Evolutionary conservation across 2,888 invertebrate species (phyloP).

Genomic region (Sphaerophoria rueppellii): DNA sequence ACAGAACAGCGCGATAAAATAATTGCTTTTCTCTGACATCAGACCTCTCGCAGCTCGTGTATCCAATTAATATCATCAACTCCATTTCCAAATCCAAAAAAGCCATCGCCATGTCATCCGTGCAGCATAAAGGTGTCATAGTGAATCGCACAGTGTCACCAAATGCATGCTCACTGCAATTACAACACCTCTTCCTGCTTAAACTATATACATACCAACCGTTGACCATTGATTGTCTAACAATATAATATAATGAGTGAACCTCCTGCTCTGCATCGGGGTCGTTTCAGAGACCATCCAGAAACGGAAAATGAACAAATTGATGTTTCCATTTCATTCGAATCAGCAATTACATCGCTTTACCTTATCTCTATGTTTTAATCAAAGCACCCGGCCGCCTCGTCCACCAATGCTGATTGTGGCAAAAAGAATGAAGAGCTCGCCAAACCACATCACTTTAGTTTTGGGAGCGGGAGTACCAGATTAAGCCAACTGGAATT

Average conservation of each 20-base stretch:
- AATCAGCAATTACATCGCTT: conserved; percentile 62
- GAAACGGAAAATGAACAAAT: conserved; percentile 61
- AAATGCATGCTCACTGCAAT: no score
- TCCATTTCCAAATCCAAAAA: no score
- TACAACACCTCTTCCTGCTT: not conserved
- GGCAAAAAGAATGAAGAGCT: conserved; percentile 32
- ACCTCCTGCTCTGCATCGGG: not conserved
- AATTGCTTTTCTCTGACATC: conserved; percentile 16
- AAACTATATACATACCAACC: conserved; percentile 2
- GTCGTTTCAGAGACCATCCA: conserved; percentile 2
- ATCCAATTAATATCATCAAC: no score
- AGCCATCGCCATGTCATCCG: no score
- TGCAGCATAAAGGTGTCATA: not conserved
- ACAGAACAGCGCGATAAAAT: conserved; percentile 11
- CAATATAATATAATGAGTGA: not conserved
- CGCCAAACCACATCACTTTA: not conserved
- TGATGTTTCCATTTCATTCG: conserved; percentile 67
- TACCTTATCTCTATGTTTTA: conserved; percentile 50
- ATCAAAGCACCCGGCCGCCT: conserved; percentile 15
- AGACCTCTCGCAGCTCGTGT: no score
- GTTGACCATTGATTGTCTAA: conserved; percentile 10
- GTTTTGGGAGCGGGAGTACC: not conserved
- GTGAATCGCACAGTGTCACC: not conserved
- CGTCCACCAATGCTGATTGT: conserved; percentile 33
- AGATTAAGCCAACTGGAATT: not conserved